Evolutionary conservation across 92 coral and sea anemone species (phyloP), one percentile per base, ranked within the genome.

Genomic region (Zoanthus sansibaricus): DNA sequence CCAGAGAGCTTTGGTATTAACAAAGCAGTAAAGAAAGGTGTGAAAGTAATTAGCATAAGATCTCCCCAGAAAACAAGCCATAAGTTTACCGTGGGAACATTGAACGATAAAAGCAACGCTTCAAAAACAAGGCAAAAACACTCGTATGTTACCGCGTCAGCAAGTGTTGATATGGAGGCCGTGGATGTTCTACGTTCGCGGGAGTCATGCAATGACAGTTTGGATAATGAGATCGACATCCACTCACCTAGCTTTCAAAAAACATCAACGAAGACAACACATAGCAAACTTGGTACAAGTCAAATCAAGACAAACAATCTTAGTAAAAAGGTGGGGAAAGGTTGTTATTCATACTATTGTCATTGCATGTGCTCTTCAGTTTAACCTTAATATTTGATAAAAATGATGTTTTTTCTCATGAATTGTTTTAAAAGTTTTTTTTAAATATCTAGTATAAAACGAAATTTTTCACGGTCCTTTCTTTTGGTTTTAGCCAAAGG

Each of bases 1-100:
- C 21, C 58, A 45, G 54, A 84, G 44, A 32, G 49, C 45, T 3
- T 72, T 33, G 42, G 37, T 47, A 66, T 68, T 47, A 58, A 47
- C 32, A 72, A 89, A 72, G 71, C 82, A 77, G 16, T 83, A 76
- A 71, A 79, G 83, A 87, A 44, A 44, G 12, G 18, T 58, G 2
- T 66, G 6, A 79, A 79, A 55, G 66, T 32, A 49, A 66, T 66
- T 44, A 47, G 20, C 46, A 42, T 74, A 46, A 80, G 85, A 66
- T 64, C 85, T 47, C 75, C 59, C 73, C 59, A 47, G 30, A 74
- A 49, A 8, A 31, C 75, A 80, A 25, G 44, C 72, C 55, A 20
- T 12, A 80, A 67, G n/a, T 49, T 67, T 68, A 44, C 30, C 44
- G 58, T 58, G 46, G 72, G 25, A 64, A 30, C 17, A 30, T 15